These are phyloP conservation scores for Chrosomus eos DNA, from an alignment of 2,797 vertebrate species.

Conservation along the genomic window DNA sequence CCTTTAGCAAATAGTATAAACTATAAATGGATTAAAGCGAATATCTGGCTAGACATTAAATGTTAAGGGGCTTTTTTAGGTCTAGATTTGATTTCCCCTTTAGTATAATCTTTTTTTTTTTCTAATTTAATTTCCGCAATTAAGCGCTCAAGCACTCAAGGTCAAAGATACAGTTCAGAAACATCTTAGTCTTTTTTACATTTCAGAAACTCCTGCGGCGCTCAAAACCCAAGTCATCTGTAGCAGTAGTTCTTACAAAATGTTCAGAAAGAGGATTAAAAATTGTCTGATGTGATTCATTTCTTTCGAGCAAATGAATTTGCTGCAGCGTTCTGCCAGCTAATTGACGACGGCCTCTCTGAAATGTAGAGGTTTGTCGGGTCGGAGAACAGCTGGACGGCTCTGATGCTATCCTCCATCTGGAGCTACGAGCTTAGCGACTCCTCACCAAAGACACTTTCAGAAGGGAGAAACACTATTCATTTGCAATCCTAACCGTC, in stretches of 20 bases:
- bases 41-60: background rate
- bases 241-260: constrained; percentile 11
- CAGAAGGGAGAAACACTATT: constrained; percentile 35
- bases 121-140: background rate
- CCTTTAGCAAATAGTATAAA: background rate
- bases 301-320: constrained; percentile 55
- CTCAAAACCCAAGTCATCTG: constrained; percentile 30
- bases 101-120: background rate
- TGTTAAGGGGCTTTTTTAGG: background rate
- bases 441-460: background rate
- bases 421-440: constrained; percentile 32
- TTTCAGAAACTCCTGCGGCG: constrained; percentile 34
- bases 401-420: constrained; percentile 37
- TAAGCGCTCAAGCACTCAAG: constrained; percentile 34
- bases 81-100: constrained; percentile 8
- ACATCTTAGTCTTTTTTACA: constrained; percentile 13
- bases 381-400: constrained; percentile 21
- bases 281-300: constrained; percentile 29
- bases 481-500: constrained; percentile 55
- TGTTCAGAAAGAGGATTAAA: constrained; percentile 26
- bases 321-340: constrained; percentile 23
- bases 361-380: constrained; percentile 33
- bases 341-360: constrained; percentile 50
- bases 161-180: constrained; percentile 20
- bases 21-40: background rate